Percentiles rank a stretch among this genome's conserved stretches.
These are phyloP conservation scores for Agrochola litura DNA, from an alignment of 2,888 invertebrate species.

Conservation along the genomic window DNA sequence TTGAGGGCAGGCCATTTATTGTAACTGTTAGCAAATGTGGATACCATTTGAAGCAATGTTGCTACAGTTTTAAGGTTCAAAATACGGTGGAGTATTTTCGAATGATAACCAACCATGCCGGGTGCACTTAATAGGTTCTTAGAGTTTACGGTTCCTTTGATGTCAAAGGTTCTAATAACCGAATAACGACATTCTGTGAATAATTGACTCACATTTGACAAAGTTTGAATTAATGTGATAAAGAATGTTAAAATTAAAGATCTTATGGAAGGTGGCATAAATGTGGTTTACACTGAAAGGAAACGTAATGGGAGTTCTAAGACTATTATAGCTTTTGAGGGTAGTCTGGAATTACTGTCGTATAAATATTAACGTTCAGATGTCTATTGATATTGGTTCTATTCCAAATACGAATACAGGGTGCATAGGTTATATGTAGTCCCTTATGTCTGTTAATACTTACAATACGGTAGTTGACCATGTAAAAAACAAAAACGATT, in stretches of 20 bases:
- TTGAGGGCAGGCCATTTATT: constrained; percentile 22
- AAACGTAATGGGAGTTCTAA: too few relatives aligned
- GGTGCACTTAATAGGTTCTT: constrained; percentile 64
- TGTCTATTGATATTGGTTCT: background rate
- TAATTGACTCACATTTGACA: constrained; percentile 56
- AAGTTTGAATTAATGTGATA: constrained; percentile 48
- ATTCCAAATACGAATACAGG: background rate
- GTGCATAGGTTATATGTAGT: background rate
- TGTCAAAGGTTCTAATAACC: constrained; percentile 57
- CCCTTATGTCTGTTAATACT: background rate
- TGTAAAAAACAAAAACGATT: too few relatives aligned
- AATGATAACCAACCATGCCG: constrained; percentile 33
- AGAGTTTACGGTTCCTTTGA: constrained; percentile 56
- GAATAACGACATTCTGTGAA: constrained; percentile 60
- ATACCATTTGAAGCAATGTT: background rate
- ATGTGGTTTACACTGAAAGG: too few relatives aligned
- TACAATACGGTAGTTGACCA: too few relatives aligned
- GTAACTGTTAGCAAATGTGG: background rate
- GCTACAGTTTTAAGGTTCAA: background rate
- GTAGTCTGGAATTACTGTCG: background rate
- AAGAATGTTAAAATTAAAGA: too few relatives aligned
- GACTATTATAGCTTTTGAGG: background rate
- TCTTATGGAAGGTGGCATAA: too few relatives aligned
- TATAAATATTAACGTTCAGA: background rate
- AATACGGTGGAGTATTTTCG: constrained; percentile 5